Evolutionary conservation across 2,797 vertebrate genomes (phyloP).

Genomic region (Macroramphosus scolopax): DNA sequence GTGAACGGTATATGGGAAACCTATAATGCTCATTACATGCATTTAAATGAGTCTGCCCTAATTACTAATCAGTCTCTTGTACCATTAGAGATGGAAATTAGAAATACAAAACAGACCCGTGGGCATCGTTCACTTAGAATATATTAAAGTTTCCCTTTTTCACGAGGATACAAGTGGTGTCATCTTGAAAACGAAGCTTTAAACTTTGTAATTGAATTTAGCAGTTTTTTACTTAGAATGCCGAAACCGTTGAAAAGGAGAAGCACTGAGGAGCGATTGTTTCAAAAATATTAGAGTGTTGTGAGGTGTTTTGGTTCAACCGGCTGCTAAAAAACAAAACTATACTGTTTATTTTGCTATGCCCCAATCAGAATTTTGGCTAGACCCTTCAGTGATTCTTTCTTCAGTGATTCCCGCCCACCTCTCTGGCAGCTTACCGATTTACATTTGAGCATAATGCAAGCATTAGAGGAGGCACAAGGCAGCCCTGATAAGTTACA

Average conservation of each 20-base stretch:
- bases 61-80: slow-evolving; percentile 78
- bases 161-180: slow-evolving; percentile 27
- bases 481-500: slow-evolving; percentile 86
- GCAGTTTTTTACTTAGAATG: slow-evolving; percentile 7
- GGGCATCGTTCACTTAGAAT: slow-evolving; percentile 67
- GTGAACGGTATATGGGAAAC: slow-evolving; percentile 60
- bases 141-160: slow-evolving; percentile 60
- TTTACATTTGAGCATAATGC: slow-evolving; percentile 87
- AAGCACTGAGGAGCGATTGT: slow-evolving; percentile 47
- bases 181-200: slow-evolving; percentile 36
- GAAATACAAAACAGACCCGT: slow-evolving; percentile 74
- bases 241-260: slow-evolving; percentile 6
- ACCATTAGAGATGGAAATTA: slow-evolving; percentile 82
- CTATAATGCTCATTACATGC: slow-evolving; percentile 75
- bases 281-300: slow-evolving; percentile 48
- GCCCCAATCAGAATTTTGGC: slow-evolving; percentile 77
- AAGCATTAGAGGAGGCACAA: slow-evolving; percentile 82
- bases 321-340: slow-evolving; percentile 65
- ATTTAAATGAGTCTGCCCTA: slow-evolving; percentile 70
- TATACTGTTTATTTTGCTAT: slow-evolving; percentile 73
- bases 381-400: slow-evolving; percentile 77
- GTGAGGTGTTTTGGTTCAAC: slow-evolving; percentile 60
- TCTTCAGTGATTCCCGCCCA: slow-evolving; percentile 80
- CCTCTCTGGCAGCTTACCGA: slow-evolving; percentile 82
- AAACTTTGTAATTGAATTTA: slow-evolving; percentile 37